Conservation (phyloP, 2,888 invertebrate genomes). For the Plagiodera versicolora region DNA sequence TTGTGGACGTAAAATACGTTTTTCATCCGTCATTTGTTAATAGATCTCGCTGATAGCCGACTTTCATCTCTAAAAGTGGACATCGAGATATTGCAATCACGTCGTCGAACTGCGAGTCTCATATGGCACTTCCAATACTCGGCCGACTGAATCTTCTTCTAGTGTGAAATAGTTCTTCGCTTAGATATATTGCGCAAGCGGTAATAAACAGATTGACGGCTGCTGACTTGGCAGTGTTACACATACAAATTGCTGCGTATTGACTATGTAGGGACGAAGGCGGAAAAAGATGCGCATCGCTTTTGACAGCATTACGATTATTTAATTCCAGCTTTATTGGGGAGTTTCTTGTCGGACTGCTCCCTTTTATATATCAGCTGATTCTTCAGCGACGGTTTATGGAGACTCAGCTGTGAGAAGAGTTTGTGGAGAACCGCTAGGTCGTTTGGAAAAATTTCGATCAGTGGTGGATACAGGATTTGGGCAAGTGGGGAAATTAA, state of each 20-base stretch:
- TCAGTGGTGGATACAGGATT: too few relatives aligned
- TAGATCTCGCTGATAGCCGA: background rate
- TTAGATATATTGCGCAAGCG: conserved; percentile 44
- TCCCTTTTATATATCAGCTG: background rate
- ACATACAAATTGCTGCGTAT: conserved; percentile 50
- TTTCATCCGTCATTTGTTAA: too few relatives aligned
- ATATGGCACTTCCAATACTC: conserved; percentile 42
- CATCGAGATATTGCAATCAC: conserved; percentile 36
- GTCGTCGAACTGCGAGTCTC: conserved; percentile 32
- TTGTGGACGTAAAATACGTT: too few relatives aligned
- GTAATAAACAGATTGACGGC: conserved; percentile 49
- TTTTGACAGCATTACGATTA: conserved; percentile 47
- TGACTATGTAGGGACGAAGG: conserved; percentile 44
- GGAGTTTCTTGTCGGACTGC: background rate
- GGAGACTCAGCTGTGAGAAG: background rate
- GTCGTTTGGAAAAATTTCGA: too few relatives aligned
- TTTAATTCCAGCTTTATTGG: conserved; percentile 41
- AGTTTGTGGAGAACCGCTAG: background rate
- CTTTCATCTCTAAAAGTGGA: conserved; percentile 9
- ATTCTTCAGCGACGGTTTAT: background rate
- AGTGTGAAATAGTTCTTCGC: conserved; percentile 51
- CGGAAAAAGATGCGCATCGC: conserved; percentile 40
- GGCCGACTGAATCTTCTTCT: conserved; percentile 49
- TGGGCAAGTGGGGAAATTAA: too few relatives aligned
- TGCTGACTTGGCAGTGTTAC: conserved; percentile 45